Base-by-base conservation (phyloP, 2,888 invertebrate genomes). In the Tachystola acroxantha region DNA sequence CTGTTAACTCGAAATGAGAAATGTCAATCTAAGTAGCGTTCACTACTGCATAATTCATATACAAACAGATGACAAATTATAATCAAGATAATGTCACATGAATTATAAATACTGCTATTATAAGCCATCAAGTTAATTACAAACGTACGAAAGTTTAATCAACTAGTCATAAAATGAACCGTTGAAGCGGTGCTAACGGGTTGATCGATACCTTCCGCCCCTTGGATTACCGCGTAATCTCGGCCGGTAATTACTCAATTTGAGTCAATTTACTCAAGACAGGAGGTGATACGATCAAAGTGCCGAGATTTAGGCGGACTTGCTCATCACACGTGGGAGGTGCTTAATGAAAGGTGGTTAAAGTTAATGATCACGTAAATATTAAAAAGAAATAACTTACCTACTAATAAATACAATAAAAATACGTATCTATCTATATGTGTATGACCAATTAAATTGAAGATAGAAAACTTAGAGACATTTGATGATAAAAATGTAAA, bases 211-310 rank as follows among this genome's bases (percentile, higher is more conserved):
- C 60, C 58, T 64, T 63, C 68, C 70, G 60, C 69, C 66, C 64
- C 55, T 66, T 50, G 67, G 70, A 73, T 76, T 74, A 71, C 58
- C 53, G 43, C 53, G 69, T 75, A 77, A 81, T 81, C 76, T 76
- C 64, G 55, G 64, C 42, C 64, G 64, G 73, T 81, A 82, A 82
- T 84, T 79, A 76, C 72, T 71, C 74, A 81, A 81, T 81, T 79
- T 78, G 64, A 76, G 71, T 71, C 75, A 81, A 80, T 81, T 79
- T 78, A 66, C 65, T 54, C 57, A 64, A 69, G 71, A 71, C 70
- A 67, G 68, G 67, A 61, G 64, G 53, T 53, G 72, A 77, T 67
- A 62, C 51, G 66, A 57, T 66, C 67, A 69, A 72, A 68, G 68
- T 64, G 64, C 59, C 60, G 65, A 50, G 59, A 65, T 74, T 66